Percentiles rank a stretch among this genome's conserved stretches.
Conservation (phyloP, 2,797 vertebrate genomes). For the Tympanoctomys barrerae region DNA sequence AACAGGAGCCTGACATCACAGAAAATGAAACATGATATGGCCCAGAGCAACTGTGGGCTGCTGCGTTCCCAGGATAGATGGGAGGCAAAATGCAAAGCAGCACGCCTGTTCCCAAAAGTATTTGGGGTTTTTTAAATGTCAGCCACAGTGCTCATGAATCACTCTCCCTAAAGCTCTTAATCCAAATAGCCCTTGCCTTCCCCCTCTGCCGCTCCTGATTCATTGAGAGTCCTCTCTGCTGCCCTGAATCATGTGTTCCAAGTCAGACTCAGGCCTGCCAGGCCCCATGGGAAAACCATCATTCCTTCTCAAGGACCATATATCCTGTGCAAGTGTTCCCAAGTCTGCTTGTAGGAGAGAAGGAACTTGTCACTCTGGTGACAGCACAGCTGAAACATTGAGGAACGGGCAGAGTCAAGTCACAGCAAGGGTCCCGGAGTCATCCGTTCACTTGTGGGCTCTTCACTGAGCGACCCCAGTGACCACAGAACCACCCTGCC, state of each 20-base stretch:
- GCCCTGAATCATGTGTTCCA: not conserved
- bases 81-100: conserved; percentile 23
- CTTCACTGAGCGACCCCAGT: not conserved
- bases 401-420: not conserved
- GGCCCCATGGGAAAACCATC: not conserved
- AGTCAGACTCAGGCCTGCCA: not conserved
- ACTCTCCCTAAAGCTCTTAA: conserved; percentile 36
- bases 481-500: not conserved
- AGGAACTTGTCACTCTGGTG: not conserved
- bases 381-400: not conserved
- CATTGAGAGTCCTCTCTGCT: not conserved
- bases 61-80: conserved; percentile 26
- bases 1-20: not conserved
- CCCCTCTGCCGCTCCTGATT: not conserved
- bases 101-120: conserved; percentile 32
- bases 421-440: not conserved
- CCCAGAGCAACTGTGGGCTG: not conserved
- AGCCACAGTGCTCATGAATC: conserved; percentile 59
- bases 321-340: not conserved
- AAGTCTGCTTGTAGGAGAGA: not conserved
- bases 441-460: not conserved
- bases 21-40: conserved; percentile 47
- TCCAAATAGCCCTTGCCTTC: conserved; percentile 1
- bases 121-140: conserved; percentile 59
- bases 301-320: not conserved